Conservation (phyloP, 1,140 invertebrate genomes). For the Diuraphis noxia region DNA sequence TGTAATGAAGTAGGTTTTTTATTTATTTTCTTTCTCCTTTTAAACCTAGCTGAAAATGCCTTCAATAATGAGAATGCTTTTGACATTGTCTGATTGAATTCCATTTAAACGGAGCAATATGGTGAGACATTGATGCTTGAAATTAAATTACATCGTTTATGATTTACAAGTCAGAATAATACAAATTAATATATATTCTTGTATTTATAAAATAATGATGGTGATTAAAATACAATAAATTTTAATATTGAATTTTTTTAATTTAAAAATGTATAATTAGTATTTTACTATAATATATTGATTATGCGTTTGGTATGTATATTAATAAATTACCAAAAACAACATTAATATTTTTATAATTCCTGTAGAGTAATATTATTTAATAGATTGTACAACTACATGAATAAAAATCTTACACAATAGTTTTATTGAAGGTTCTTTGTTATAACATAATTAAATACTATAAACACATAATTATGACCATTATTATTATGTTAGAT, state of each 20-base stretch:
- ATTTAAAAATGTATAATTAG: not conserved
- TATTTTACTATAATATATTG: not conserved
- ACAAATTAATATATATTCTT: not conserved
- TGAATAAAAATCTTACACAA: not conserved
- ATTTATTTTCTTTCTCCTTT: not conserved
- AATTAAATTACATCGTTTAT: slow-evolving; percentile 31
- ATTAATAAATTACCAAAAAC: not conserved
- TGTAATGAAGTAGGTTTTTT: slow-evolving; percentile 12
- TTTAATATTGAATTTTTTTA: not conserved
- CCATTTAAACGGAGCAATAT: not conserved
- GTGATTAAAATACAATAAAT: not conserved
- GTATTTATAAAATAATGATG: not conserved
- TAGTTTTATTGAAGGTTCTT: not conserved
- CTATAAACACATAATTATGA: not conserved
- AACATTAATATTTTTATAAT: not conserved
- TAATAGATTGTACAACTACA: not conserved
- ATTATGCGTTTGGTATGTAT: not conserved
- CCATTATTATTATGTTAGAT: not conserved
- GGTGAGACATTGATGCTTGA: not conserved
- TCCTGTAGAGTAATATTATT: not conserved
- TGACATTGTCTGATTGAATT: slow-evolving; percentile 41
- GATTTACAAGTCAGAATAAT: not conserved
- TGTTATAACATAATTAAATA: not conserved
- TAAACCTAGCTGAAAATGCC: not conserved
- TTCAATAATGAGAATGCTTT: slow-evolving; percentile 22